A percentile compares a stretch with the other conserved stretches of the same genome.
Evolutionary conservation across 2,888 invertebrate species (phyloP).

Genomic region (Melinaea marsaeus): DNA sequence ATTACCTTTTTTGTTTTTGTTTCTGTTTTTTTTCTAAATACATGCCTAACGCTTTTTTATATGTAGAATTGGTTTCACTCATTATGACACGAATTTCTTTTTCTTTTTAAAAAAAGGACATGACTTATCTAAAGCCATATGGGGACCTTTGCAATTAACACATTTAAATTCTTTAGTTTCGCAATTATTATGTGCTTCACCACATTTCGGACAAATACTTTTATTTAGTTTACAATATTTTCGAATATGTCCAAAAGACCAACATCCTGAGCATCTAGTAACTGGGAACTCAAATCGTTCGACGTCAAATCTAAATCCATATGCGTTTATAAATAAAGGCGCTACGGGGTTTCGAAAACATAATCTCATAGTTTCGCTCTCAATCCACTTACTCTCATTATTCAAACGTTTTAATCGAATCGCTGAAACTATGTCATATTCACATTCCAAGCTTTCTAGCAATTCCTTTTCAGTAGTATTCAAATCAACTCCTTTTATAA

Average conservation of each 20-base stretch:
- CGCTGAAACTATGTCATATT: constrained; percentile 19
- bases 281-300: constrained; percentile 27
- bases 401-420: constrained; percentile 18
- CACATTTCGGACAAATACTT: constrained; percentile 30
- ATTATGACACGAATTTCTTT: background rate
- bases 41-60: constrained; percentile 12
- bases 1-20: too few relatives aligned
- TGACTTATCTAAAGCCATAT: constrained; percentile 30
- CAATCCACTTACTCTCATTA: too few relatives aligned
- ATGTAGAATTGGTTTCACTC: constrained; percentile 14
- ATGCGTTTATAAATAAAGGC: too few relatives aligned
- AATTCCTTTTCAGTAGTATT: constrained; percentile 25
- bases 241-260: constrained; percentile 27
- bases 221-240: constrained; percentile 27
- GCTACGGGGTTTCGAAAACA: too few relatives aligned
- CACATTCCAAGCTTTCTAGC: constrained; percentile 16
- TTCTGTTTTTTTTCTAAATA: constrained; percentile 4
- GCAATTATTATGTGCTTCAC: constrained; percentile 27
- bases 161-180: constrained; percentile 26
- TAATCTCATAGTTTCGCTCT: too few relatives aligned
- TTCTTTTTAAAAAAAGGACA: constrained; percentile 32
- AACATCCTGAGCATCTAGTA: constrained; percentile 32
- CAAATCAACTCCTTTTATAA: constrained; percentile 25
- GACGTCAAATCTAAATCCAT: too few relatives aligned
- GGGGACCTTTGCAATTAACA: constrained; percentile 29